Conservation (phyloP, 2,113 vertebrate genomes). For the Hymenochirus boettgeri region DNA sequence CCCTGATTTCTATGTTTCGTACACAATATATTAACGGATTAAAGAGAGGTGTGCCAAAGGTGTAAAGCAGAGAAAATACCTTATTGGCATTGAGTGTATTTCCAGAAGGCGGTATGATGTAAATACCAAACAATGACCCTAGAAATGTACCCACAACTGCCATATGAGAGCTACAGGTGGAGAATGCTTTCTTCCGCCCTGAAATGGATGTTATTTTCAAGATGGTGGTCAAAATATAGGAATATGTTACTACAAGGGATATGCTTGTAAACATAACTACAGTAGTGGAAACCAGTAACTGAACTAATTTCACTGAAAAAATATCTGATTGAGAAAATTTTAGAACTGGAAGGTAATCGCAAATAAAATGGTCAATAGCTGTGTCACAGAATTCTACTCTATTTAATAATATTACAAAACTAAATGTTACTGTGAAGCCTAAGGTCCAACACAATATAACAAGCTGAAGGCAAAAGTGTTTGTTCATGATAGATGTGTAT, state of each 20-base stretch:
- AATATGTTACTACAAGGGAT: conserved; percentile 44
- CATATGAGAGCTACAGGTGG: no score
- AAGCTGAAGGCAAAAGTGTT: conserved; percentile 26
- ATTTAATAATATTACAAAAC: conserved; percentile 31
- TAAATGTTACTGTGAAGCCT: conserved; percentile 37
- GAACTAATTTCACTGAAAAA: background rate
- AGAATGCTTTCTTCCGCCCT: no score
- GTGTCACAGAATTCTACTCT: conserved; percentile 2
- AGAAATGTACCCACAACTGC: conserved; percentile 40
- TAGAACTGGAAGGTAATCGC: conserved; percentile 2
- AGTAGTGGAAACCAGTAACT: conserved; percentile 32
- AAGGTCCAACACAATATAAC: no score
- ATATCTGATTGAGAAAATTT: conserved; percentile 15
- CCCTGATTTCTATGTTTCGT: no score
- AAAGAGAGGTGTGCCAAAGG: background rate
- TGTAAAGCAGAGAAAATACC: conserved; percentile 2
- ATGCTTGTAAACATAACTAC: conserved; percentile 48
- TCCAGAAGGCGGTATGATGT: conserved; percentile 38
- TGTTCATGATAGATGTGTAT: conserved; percentile 44
- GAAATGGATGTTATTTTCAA: no score
- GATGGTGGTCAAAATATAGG: conserved; percentile 34
- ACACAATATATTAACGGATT: conserved; percentile 23
- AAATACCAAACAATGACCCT: no score
- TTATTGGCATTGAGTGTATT: no score
- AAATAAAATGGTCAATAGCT: conserved; percentile 17